A percentile compares a stretch with the other conserved stretches of the same genome.
phyloP scores from a whole-genome alignment of 2,797 vertebrate genomes.

The Columba guinea region DNA sequence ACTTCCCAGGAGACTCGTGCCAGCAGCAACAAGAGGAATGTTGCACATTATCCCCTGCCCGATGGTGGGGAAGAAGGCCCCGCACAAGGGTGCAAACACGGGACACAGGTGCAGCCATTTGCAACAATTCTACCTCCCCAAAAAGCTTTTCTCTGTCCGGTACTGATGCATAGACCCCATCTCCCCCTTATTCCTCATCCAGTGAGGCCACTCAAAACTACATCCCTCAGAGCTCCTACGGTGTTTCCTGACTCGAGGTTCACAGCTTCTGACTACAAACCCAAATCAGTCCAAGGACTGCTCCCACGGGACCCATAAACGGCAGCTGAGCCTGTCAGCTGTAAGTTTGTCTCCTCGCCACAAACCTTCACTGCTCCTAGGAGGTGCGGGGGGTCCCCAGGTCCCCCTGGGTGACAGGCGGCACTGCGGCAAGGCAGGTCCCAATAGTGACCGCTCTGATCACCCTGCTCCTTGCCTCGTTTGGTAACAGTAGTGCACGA shows the following conservation, averaged over 20 bases:
- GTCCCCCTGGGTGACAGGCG: neutral
- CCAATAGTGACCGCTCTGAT: neutral
- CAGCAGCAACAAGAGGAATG: neutral
- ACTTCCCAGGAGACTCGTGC: neutral
- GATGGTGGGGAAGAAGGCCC: neutral
- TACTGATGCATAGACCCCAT: neutral
- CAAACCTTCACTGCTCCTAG: neutral
- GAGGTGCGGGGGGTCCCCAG: neutral
- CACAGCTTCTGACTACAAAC: neutral
- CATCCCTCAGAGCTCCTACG: neutral
- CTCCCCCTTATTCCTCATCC: neutral
- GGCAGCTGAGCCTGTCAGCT: neutral
- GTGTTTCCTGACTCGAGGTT: neutral
- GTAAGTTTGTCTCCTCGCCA: neutral
- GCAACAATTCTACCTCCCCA: neutral
- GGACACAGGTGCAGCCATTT: neutral
- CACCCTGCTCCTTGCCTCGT: accelerated
- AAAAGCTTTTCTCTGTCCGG: neutral
- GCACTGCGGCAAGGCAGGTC: neutral
- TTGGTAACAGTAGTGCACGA: neutral
- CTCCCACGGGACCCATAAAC: neutral
- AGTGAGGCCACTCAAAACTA: neutral
- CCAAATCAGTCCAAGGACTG: neutral
- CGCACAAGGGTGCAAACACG: accelerated
- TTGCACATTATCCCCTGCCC: neutral